Evolutionary conservation across 2,113 vertebrate genomes (phyloP).

Genomic region (Gymnarchus niloticus): DNA sequence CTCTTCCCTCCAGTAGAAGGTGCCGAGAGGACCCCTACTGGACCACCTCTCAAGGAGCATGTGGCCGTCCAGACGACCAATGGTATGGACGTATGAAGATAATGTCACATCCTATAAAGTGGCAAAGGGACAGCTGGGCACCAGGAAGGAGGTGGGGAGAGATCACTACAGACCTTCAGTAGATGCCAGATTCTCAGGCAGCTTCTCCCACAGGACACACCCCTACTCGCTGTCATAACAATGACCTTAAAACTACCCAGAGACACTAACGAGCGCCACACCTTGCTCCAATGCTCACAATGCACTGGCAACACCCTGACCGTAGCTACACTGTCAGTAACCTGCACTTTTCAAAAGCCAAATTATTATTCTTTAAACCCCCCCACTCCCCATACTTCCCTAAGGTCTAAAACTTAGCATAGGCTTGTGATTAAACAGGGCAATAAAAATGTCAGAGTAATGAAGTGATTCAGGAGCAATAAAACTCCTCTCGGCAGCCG

Average conservation of each 20-base stretch:
- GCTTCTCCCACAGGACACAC: neutral
- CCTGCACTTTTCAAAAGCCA: neutral
- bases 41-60: too few relatives aligned
- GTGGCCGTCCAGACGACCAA: too few relatives aligned
- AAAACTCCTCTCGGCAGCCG: neutral
- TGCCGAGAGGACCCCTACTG: too few relatives aligned
- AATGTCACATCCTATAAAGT: neutral
- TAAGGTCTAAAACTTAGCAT: neutral
- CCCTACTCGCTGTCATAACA: neutral
- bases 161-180: neutral
- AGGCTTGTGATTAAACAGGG: constrained; percentile 5
- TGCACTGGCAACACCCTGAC: too few relatives aligned
- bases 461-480: neutral
- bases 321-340: neutral
- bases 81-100: neutral
- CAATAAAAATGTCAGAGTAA: constrained; percentile 12
- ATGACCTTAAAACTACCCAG: neutral
- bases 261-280: too few relatives aligned
- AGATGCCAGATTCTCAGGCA: neutral
- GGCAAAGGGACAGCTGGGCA: neutral
- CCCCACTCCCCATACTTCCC: neutral
- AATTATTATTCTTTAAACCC: neutral
- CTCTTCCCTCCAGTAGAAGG: too few relatives aligned
- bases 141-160: neutral
- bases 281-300: too few relatives aligned